Evolutionary conservation across 2,888 invertebrate genomes (phyloP).

Genomic region (Tholera decimalis): DNA sequence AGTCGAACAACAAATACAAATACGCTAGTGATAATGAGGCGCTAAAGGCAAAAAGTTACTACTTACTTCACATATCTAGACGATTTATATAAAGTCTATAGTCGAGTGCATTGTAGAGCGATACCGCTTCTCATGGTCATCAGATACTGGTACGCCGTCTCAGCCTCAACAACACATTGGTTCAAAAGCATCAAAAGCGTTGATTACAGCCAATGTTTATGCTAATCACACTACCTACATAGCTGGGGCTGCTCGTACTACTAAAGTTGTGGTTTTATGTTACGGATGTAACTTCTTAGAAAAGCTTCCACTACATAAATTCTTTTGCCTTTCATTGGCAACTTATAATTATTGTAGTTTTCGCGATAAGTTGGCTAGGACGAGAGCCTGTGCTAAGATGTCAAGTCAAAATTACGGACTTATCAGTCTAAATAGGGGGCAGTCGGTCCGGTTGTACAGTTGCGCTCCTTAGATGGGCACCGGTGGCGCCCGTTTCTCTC

Average conservation of each 20-base stretch:
- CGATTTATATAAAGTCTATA: too few species aligned
- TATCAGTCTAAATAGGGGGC: conserved; percentile 85
- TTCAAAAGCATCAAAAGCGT: conserved; percentile 33
- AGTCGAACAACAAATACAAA: conserved; percentile 15
- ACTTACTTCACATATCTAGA: too few species aligned
- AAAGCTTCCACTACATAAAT: conserved; percentile 28
- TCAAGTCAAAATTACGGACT: conserved; percentile 81
- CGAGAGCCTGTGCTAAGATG: conserved; percentile 70
- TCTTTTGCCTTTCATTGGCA: conserved; percentile 38
- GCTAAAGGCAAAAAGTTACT: too few species aligned
- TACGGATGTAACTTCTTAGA: conserved; percentile 11
- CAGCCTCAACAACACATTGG: conserved; percentile 14
- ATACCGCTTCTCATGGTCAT: conserved; percentile 1
- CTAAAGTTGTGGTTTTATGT: conserved; percentile 46
- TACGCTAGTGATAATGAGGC: background rate
- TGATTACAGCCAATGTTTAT: conserved; percentile 55
- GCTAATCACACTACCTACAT: conserved; percentile 30
- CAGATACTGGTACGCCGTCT: background rate
- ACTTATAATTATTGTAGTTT: conserved; percentile 51
- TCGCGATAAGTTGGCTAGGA: conserved; percentile 43
- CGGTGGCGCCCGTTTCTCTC: conserved; percentile 83
- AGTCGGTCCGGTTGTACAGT: conserved; percentile 88
- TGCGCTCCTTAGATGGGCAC: conserved; percentile 87
- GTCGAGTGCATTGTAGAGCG: background rate
- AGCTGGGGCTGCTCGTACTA: conserved; percentile 35